Evolutionary conservation across 2,113 vertebrate species (phyloP).

Genomic region (Hydrolagus affinis): DNA sequence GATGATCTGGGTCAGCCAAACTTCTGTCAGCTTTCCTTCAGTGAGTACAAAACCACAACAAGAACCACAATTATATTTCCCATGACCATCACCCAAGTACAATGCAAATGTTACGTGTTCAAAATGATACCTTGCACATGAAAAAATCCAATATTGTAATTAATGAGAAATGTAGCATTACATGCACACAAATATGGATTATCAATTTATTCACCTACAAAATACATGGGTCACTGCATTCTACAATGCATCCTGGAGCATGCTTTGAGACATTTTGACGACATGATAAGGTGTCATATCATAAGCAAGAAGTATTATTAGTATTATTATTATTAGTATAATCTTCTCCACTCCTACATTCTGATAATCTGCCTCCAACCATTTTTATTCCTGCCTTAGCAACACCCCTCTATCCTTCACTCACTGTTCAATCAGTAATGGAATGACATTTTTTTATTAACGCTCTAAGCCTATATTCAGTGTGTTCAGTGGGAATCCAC

Average conservation of each 20-base stretch:
- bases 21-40: background rate
- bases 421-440: background rate
- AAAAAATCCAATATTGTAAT: background rate
- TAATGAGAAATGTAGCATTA: background rate
- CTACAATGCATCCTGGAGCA: too few species aligned
- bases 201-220: too few species aligned
- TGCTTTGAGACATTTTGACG: too few species aligned
- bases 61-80: background rate
- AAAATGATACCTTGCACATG: background rate
- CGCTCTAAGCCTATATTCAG: background rate
- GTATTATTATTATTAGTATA: too few species aligned
- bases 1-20: conserved; percentile 17
- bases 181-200: too few species aligned
- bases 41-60: background rate
- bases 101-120: background rate
- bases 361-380: background rate
- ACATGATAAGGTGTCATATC: too few species aligned
- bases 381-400: background rate
- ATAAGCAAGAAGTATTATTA: too few species aligned
- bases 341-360: background rate
- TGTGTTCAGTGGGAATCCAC: background rate
- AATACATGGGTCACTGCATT: too few species aligned
- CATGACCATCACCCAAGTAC: background rate
- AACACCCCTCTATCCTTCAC: background rate
- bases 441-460: background rate